Conservation (phyloP, 2,888 invertebrate species). For the Cantharis rustica region DNA sequence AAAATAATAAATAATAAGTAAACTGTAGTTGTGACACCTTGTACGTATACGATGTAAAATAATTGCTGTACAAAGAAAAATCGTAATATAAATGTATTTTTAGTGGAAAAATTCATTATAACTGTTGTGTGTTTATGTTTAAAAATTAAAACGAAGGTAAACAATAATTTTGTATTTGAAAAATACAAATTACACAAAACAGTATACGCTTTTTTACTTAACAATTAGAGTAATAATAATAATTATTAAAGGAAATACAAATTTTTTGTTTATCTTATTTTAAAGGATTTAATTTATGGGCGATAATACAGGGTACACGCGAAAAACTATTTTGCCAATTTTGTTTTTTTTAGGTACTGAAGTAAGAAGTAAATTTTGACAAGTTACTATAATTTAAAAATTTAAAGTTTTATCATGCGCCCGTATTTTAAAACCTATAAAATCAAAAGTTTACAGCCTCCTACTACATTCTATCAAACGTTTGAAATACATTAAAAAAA, state of each 20-base stretch:
- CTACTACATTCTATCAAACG: neutral
- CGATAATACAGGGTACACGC: neutral
- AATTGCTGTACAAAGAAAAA: constrained; percentile 50
- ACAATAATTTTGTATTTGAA: constrained; percentile 26
- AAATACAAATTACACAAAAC: constrained; percentile 12
- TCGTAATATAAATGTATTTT: constrained; percentile 26
- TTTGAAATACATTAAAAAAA: neutral
- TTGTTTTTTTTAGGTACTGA: neutral
- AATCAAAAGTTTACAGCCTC: neutral
- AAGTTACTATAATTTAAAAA: neutral
- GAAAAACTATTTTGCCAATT: neutral
- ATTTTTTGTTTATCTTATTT: constrained; percentile 14
- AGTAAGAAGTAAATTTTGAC: neutral
- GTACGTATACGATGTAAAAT: constrained; percentile 51
- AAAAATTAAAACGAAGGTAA: constrained; percentile 4
- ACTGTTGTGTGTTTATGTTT: constrained; percentile 26
- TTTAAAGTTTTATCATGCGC: neutral
- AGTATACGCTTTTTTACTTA: constrained; percentile 28
- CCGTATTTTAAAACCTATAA: constrained; percentile 3
- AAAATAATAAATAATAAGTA: neutral
- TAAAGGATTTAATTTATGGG: constrained; percentile 1
- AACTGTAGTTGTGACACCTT: constrained; percentile 28
- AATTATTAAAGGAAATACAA: constrained; percentile 5
- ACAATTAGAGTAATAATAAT: constrained; percentile 7
- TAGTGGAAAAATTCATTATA: constrained; percentile 19